Evolutionary conservation across 2,797 vertebrate species (phyloP), one percentile per base, ranked within the genome.

Genomic region (Ispidina lecontei): DNA sequence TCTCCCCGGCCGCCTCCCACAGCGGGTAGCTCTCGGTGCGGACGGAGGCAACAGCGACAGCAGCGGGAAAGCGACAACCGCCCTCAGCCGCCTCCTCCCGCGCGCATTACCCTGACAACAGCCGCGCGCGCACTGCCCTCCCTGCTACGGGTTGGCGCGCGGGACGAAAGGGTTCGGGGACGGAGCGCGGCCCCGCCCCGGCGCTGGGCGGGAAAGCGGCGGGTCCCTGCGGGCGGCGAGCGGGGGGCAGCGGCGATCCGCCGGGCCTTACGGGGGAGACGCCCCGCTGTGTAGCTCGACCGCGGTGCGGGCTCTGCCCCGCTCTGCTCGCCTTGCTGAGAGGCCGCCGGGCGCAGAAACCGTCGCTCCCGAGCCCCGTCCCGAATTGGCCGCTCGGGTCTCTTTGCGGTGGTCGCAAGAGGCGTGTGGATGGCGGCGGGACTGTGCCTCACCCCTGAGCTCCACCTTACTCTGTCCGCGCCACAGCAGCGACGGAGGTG

Each of bases 321-420:
- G 43, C 22, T 37, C 35, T 12, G 35, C 35, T 11, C 35, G 35
- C 22, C 10, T 6, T 4, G 3, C 17, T 12, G 17, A 29, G 4
- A 3, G 39, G 54, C 46, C 21, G 18, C 26, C 35, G 17, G 9
- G 47, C 33, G 5, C 39, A 14, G 29, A 9, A 25, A 6, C 7
- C 3, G 5, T 41, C 16, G 0, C 1, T 26, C 6, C 21, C 2
- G 31, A 10, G 3, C 5, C 0, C 12, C 0, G 23, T 4, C 17
- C 47, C 0, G 9, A 7, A 3, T 9, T 16, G 20, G 20, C 22
- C n/a, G 7, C 46, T 43, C 17, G 0, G 3, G 29, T 10, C 44
- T 2, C 3, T 28, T 5, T 2, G 23, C 19, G 2, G 0, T 5
- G 31, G 37, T 1, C 22, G 49, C 33, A 16, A 7, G 9, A 9